Evolutionary conservation across 2,797 vertebrate species (phyloP).

Genomic region (Fistularia tabacaria): DNA sequence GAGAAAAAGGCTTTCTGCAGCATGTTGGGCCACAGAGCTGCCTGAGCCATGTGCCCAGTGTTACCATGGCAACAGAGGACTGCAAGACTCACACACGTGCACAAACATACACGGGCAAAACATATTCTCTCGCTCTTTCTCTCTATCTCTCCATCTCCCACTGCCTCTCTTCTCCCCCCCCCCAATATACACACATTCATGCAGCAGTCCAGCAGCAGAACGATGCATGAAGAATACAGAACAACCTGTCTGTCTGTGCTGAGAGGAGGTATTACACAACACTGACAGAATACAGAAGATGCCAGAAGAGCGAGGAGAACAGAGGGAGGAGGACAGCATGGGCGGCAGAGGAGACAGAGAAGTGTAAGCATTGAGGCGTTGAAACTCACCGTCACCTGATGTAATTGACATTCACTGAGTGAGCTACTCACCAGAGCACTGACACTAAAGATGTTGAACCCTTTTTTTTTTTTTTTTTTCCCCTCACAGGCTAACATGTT

Average conservation of each 20-base stretch:
- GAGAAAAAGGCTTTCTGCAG: constrained; percentile 64
- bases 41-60: constrained; percentile 73
- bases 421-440: constrained; percentile 21
- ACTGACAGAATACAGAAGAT: constrained; percentile 57
- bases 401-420: constrained; percentile 46
- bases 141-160: neutral
- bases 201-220: constrained; percentile 69
- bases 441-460: neutral
- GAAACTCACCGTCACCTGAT: constrained; percentile 36
- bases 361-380: constrained; percentile 17
- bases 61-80: constrained; percentile 79
- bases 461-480: neutral
- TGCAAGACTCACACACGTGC: constrained; percentile 66
- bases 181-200: constrained; percentile 38
- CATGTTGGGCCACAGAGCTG: constrained; percentile 66
- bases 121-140: constrained; percentile 43
- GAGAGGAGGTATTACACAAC: constrained; percentile 75
- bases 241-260: constrained; percentile 62
- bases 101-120: constrained; percentile 38
- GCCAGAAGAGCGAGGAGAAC: constrained; percentile 35
- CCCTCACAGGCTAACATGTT: too few relatives aligned
- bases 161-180: neutral
- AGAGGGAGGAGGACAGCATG: constrained; percentile 35
- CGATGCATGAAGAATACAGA: constrained; percentile 79
- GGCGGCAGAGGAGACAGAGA: constrained; percentile 1